Evolutionary conservation across 2,888 invertebrate species (phyloP), one percentile per base, ranked within the genome.

Genomic region (Gandaritis pyraliata): DNA sequence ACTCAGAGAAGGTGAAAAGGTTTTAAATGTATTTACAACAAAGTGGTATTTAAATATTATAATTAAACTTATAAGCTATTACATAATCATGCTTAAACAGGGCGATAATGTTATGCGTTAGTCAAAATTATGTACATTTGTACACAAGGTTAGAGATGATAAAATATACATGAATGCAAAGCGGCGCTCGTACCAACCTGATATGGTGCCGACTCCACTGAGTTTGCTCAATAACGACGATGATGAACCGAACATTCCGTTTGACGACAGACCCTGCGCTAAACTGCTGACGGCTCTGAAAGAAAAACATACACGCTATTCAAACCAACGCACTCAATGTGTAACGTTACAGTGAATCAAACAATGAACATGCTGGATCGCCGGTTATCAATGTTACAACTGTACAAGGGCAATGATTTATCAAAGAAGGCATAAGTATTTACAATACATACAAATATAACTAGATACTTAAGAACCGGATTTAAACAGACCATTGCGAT

Each of bases 201-300:
- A 90, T 83, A 93, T 92, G 69, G 88, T 83, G 72, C 91, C 90
- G 70, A 92, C 92, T 74, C 92, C 92, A 74, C 92, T 87, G 64
- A 93, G 84, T 82, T 93, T 93, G 85, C 91, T 93, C 77, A 93
- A 85, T 75, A 93, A 80, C 72, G 92, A 97, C 61, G 97, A 94
- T 71, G 95, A 95, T 13, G 96, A 95, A 67, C 96, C 96, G 83
- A 96, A 96, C 91, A 96, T 95, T 65, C 95, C 94, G 75, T 95
- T 95, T 51, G 95, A 94, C 43, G 94, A 94, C 64, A 95, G 88
- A 68, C 94, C 94, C 77, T 92, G 92, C 64, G 92, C 88, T 83
- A 92, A 84, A 81, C 90, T 92, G 89, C 91, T 90, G 71, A 93
- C 92, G 74, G 89, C 88, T 86, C 92, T 92, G 91, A 66, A 91